These are phyloP conservation scores for Hydrolagus affinis DNA, from an alignment of 2,113 vertebrate genomes.

Conservation along the genomic window DNA sequence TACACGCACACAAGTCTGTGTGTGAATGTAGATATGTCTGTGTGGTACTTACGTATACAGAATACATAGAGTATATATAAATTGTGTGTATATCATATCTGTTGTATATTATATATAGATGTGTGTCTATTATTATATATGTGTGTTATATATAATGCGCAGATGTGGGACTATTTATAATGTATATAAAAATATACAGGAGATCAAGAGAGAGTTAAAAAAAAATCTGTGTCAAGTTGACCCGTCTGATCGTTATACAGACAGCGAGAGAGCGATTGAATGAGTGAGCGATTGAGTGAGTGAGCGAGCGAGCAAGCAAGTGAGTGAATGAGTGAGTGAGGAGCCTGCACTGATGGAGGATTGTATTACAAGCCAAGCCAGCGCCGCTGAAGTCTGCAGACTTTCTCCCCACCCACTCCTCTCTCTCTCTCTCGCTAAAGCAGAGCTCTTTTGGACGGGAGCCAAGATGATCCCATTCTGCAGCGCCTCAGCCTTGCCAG, in stretches of 20 bases:
- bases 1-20: no score
- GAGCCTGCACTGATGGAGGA: slow-evolving; percentile 1
- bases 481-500: slow-evolving; percentile 53
- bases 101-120: no score
- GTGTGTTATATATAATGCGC: no score
- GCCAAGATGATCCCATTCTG: slow-evolving; percentile 48
- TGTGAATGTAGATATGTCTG: no score
- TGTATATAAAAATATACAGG: neutral
- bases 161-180: no score
- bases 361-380: slow-evolving; percentile 11
- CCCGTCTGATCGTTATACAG: neutral
- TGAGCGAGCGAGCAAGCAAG: no score
- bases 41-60: no score
- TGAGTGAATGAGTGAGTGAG: neutral
- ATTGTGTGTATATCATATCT: no score
- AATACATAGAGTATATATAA: no score
- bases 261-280: neutral
- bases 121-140: no score
- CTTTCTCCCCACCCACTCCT: slow-evolving; percentile 41
- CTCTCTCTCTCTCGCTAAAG: slow-evolving; percentile 27
- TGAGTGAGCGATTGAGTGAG: neutral
- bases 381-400: slow-evolving; percentile 42
- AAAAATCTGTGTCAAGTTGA: slow-evolving; percentile 6
- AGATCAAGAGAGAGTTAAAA: neutral
- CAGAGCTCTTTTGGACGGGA: slow-evolving; percentile 39